A percentile compares a stretch with the other conserved stretches of the same genome.
Evolutionary conservation across 2,113 vertebrate genomes (phyloP).

Genomic region (Polyodon spathula): DNA sequence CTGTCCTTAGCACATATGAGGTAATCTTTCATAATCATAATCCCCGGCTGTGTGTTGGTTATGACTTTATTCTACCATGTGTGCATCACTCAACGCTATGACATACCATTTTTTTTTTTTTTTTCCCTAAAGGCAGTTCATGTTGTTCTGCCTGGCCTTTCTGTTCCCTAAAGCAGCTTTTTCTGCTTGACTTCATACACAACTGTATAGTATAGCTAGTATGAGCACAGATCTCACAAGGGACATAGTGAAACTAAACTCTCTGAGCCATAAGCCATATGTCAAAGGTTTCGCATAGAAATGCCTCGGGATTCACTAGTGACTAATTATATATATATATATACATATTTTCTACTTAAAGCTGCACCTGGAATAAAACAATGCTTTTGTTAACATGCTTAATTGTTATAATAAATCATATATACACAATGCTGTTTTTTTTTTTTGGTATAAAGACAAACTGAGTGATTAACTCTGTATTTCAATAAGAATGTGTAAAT

Average conservation of each 20-base stretch:
- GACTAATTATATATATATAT: no score
- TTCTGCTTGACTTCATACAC: slow-evolving; percentile 26
- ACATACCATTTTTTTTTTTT: neutral
- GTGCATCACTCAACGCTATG: neutral
- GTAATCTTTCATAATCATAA: neutral
- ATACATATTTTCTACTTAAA: neutral
- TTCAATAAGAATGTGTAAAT: no score
- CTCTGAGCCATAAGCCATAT: slow-evolving; percentile 18
- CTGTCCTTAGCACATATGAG: neutral
- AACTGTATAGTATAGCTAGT: slow-evolving; percentile 14
- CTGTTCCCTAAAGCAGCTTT: slow-evolving; percentile 9
- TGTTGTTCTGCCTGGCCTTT: neutral
- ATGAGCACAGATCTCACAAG: slow-evolving; percentile 24
- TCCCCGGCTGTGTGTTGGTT: neutral
- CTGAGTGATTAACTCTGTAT: no score
- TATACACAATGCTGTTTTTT: no score
- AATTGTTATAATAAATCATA: neutral
- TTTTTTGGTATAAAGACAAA: no score
- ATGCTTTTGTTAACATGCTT: neutral
- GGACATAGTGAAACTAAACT: slow-evolving; percentile 28
- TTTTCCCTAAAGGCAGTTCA: slow-evolving; percentile 1
- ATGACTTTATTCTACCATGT: neutral
- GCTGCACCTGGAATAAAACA: neutral
- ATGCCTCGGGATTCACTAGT: neutral
- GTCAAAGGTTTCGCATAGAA: slow-evolving; percentile 18